Base-by-base conservation (phyloP, 2,113 vertebrate species). In the Elephantulus edwardii region DNA sequence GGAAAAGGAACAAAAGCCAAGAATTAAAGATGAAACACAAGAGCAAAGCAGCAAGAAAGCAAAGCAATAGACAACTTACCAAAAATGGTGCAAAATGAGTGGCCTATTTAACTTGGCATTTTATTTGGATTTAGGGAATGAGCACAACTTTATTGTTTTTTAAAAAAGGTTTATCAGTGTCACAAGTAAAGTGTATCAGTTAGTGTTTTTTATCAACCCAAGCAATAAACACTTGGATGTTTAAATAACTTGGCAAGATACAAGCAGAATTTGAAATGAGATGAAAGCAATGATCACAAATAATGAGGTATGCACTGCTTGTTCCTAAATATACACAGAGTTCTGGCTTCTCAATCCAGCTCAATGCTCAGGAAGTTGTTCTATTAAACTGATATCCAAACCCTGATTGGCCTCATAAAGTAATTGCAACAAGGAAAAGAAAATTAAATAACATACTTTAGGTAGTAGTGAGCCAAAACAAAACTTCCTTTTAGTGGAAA, bases 181-280 rank as follows among this genome's bases (percentile, higher is more conserved):
- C 81, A 90, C 66, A 46, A 92, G 40, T 91, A 91, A 88, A 74
- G 48, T 91, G 81, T 46, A 54, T 88, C 40, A 86, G 58, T 56
- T 74, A 70, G 4, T 83, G n/a, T 50, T 90, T 91, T 86, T 91
- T 40, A 76, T 92, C 85, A 88, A 86, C 10, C 20, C 38, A 83
- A 74, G 30, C 38, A 89, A 88, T 93, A 93, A 92, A 92, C 60
- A 85, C 13, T 83, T 30, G 16, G 8, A 94, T 90, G 44, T 83
- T 95, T 94, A 89, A 88, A 89, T 54, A 74, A 82, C 64, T 93
- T 96, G 93, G 71, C 83, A 88, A 88, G 68, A 84, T 81, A 33
- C 4, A 79, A 56, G 85, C n/a, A 80, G 24, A 81, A 74, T 76
- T 58, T 90, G 76, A 94, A 95, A 72, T 91, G 52, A 94, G 58